Conservation (phyloP, 2,113 vertebrate species). For the Pterocles gutturalis region DNA sequence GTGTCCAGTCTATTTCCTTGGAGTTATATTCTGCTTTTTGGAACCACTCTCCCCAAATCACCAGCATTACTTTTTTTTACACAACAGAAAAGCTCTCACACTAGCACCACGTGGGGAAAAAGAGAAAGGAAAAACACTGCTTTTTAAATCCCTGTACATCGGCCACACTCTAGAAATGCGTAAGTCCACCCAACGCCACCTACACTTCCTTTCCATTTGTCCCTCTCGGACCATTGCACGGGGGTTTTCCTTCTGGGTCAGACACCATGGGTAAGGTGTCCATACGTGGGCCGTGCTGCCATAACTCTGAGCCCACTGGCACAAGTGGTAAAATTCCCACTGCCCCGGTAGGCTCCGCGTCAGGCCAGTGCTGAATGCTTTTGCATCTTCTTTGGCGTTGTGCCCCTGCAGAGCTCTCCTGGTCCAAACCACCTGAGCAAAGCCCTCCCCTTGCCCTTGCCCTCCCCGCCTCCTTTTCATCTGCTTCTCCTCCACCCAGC, state of each 20-base stretch:
- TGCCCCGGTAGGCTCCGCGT: not conserved
- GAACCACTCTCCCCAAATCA: not conserved
- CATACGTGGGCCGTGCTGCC: not conserved
- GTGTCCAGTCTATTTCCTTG: not conserved
- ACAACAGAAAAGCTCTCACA: not conserved
- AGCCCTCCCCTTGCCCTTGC: not conserved
- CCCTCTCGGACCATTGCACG: too few relatives aligned
- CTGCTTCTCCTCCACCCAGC: not conserved
- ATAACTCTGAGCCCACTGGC: not conserved
- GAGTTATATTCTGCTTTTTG: not conserved
- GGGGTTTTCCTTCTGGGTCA: not conserved
- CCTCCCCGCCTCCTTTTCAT: not conserved
- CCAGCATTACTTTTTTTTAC: rapidly evolving
- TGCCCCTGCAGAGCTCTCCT: too few relatives aligned
- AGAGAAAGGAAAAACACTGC: not conserved
- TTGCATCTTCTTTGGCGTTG: not conserved
- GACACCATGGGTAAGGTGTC: not conserved
- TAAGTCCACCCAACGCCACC: not conserved
- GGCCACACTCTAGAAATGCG: not conserved
- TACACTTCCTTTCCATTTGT: too few relatives aligned
- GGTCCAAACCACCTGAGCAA: not conserved
- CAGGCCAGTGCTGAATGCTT: not conserved
- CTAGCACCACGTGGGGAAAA: not conserved
- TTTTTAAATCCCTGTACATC: not conserved
- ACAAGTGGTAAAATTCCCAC: not conserved